Base-by-base conservation (phyloP, 2,113 vertebrate species). In the Corythornis madagascariensis region DNA sequence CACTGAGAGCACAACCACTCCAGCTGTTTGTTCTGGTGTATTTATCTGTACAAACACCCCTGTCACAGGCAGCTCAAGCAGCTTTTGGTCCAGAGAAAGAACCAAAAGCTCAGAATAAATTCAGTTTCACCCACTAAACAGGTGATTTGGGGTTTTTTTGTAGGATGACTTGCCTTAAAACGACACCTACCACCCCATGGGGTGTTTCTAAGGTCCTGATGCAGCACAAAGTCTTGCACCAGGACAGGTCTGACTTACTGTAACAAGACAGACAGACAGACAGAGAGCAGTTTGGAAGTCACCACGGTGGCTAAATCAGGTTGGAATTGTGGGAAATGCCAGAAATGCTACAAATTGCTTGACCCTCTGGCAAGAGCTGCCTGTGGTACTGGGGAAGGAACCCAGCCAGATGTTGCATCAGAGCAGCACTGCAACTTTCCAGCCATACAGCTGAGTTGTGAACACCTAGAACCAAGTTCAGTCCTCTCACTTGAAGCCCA, bases 61-160 rank as follows among this genome's bases (percentile, higher is more conserved):
- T 64, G 73, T 35, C 84, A 88, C 45, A 88, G 86, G 63, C 88
- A 48, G 16, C 24, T 81, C 8, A 7, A 82, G 61, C 81, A 86
- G 81, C 74, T 96, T 77, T 64, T 52, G 71, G 84, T 73, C 77
- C 86, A 65, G n/a, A 88, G 86, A 78, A 90, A 74, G 20, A 67
- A 40, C 70, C 65, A 45, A 86, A 92, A 88, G 38, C 73, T 71
- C 57, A n/a, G 28, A 35, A 81, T 65, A 94, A 92, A 93, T 38
- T 40, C 57, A 53, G 45, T 40, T 93, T 56, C 11, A 19, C 48
- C 53, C 77, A 43, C 48, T 52, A 52, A 52, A 52, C 50, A 52
- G 50, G 50, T 52, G 50, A 52, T 26, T 45, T 38, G 38, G 13
- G 11, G 25, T 24, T 24, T 50, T 50, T 7, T 50, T 16, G 21